Evolutionary conservation across 2,797 vertebrate species (phyloP).

Genomic region (Nyctibius grandis): DNA sequence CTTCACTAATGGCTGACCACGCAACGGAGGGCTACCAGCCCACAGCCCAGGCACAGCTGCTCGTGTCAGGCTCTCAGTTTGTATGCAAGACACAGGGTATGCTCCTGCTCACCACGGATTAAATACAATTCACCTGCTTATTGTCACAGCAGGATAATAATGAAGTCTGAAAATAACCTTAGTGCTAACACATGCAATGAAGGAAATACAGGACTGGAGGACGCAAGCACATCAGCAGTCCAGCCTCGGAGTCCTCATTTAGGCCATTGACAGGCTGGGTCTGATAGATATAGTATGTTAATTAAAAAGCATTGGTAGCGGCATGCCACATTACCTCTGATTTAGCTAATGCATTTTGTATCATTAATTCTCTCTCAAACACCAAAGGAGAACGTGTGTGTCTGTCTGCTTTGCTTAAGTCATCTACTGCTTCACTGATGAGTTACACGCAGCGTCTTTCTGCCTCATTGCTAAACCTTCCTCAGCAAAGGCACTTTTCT

Average conservation of each 20-base stretch:
- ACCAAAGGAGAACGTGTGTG: neutral
- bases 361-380: neutral
- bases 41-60: neutral
- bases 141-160: neutral
- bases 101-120: neutral
- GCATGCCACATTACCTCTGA: neutral
- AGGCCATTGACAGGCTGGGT: neutral
- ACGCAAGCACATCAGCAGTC: neutral
- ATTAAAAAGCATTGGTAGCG: neutral
- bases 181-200: accelerated
- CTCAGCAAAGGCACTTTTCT: neutral
- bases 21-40: neutral
- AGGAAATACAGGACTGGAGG: neutral
- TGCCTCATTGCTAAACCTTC: neutral
- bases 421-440: neutral
- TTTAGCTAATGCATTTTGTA: neutral
- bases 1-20: neutral
- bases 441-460: accelerated
- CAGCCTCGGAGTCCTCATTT: neutral
- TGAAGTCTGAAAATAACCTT: neutral
- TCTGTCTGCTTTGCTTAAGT: neutral
- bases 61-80: neutral
- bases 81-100: neutral
- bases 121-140: neutral
- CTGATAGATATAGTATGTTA: neutral